Conservation (phyloP, 64 coral and sea anemone species). For the Montipora foliosa region DNA sequence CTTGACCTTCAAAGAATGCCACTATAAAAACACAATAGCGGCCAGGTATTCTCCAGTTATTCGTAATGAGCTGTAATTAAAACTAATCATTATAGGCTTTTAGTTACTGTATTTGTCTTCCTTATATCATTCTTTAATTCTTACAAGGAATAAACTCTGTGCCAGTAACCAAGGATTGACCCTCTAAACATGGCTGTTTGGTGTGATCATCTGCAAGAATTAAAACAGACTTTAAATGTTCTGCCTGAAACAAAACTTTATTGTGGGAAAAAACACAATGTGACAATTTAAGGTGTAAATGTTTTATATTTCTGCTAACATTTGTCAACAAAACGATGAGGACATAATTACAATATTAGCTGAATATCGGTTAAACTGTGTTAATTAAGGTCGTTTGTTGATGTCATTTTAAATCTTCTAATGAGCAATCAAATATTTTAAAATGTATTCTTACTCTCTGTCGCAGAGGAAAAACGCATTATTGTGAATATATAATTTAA, state of each 20-base stretch:
- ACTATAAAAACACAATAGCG: too few species aligned
- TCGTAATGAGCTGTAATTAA: too few species aligned
- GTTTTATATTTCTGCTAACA: slow-evolving; percentile 1
- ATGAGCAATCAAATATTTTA: too few species aligned
- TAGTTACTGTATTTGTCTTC: neutral
- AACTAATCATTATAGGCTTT: neutral
- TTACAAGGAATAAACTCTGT: slow-evolving; percentile 56
- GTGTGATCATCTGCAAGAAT: slow-evolving; percentile 30
- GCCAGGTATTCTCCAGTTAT: too few species aligned
- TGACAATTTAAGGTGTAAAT: too few species aligned
- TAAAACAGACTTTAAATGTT: neutral
- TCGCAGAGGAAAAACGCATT: neutral
- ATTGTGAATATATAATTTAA: slow-evolving; percentile 45
- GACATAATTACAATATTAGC: slow-evolving; percentile 1
- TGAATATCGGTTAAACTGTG: neutral
- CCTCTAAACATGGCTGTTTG: slow-evolving; percentile 46
- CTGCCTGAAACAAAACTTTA: too few species aligned
- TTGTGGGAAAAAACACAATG: too few species aligned
- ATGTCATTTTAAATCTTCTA: too few species aligned
- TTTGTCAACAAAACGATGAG: neutral
- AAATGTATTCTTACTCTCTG: neutral
- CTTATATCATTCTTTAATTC: neutral
- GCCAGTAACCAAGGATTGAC: slow-evolving; percentile 14
- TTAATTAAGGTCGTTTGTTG: neutral
- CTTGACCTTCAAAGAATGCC: too few species aligned